Evolutionary conservation across 1,140 invertebrate genomes (phyloP).

Genomic region (Bombus turneri): DNA sequence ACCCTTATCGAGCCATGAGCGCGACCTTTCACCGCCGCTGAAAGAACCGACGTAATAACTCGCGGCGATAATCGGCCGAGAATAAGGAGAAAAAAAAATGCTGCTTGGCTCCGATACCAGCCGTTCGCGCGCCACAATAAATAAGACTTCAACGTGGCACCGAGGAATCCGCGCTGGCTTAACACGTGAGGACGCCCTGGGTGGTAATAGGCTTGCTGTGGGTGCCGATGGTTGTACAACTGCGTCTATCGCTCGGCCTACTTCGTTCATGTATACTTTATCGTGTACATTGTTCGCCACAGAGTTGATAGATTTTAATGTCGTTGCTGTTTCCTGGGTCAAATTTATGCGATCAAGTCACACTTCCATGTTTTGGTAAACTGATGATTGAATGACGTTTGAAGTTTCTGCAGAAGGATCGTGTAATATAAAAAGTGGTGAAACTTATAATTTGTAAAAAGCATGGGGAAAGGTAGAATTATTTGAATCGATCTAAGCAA

Average conservation of each 20-base stretch:
- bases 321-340: too few relatives aligned
- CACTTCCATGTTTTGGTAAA: too few relatives aligned
- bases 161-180: constrained; percentile 49
- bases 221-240: constrained; percentile 44
- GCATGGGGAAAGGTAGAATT: too few relatives aligned
- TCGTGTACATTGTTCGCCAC: too few relatives aligned
- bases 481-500: too few relatives aligned
- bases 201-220: constrained; percentile 69
- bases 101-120: constrained; percentile 44
- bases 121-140: constrained; percentile 66
- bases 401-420: too few relatives aligned
- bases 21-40: constrained; percentile 69
- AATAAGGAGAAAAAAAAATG: constrained; percentile 23
- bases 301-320: too few relatives aligned
- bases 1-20: constrained; percentile 70
- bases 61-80: constrained; percentile 68
- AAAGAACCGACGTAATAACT: constrained; percentile 73
- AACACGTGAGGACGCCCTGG: constrained; percentile 64
- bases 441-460: too few relatives aligned
- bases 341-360: too few relatives aligned
- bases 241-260: constrained; percentile 39
- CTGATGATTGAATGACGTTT: too few relatives aligned
- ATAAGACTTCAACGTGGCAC: constrained; percentile 70
- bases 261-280: not conserved
- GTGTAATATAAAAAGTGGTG: too few relatives aligned